Conservation (phyloP, 2,888 invertebrate genomes). For the Fragum fragum region DNA sequence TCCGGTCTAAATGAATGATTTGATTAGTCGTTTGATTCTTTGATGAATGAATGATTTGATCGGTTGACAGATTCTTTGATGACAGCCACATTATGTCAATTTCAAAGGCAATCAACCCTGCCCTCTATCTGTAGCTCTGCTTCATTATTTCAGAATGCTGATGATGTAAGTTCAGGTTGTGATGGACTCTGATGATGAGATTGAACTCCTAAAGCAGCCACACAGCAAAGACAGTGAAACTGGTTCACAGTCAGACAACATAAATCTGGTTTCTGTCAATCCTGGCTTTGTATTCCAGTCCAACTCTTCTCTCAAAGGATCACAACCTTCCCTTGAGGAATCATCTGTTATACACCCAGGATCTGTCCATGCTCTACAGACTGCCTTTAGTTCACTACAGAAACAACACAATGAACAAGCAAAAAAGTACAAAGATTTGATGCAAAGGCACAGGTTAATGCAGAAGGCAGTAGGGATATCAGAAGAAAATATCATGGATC, state of each 20-base stretch:
- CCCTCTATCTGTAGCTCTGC: no score
- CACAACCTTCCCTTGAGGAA: neutral
- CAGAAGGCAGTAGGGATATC: conserved; percentile 11
- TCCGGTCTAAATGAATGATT: no score
- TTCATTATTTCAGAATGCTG: neutral
- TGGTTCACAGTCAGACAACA: neutral
- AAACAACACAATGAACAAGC: conserved; percentile 71
- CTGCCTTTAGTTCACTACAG: conserved; percentile 73
- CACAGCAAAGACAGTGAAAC: conserved; percentile 9
- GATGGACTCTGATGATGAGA: conserved; percentile 53
- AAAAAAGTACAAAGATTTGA: conserved; percentile 38
- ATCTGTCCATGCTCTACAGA: conserved; percentile 72
- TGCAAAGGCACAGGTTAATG: conserved; percentile 41
- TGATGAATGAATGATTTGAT: no score
- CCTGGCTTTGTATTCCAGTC: neutral
- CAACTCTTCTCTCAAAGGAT: neutral
- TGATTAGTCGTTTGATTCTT: no score
- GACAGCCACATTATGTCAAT: no score
- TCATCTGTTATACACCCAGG: conserved; percentile 41
- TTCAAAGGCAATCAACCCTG: no score
- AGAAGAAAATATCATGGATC: neutral
- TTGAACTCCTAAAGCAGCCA: conserved; percentile 38
- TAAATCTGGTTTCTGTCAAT: conserved; percentile 12
- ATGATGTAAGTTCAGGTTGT: neutral
- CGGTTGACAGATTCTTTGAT: no score